These are phyloP conservation scores for Drosophila parabipectinata DNA, from an alignment of 1,140 invertebrate genomes.

Conservation along the genomic window DNA sequence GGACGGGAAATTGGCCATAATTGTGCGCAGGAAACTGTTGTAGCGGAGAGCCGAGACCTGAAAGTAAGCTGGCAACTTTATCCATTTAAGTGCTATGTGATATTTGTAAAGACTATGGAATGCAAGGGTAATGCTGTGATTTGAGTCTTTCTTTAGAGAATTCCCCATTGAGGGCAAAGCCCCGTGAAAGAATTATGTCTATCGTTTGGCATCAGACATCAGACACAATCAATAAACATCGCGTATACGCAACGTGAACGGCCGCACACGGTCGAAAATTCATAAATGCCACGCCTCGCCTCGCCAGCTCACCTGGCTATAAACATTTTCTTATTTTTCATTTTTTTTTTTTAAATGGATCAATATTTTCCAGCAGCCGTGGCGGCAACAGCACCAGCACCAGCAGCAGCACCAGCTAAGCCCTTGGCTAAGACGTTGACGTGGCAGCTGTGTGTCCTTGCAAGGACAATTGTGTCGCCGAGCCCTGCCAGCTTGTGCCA, in stretches of 20 bases:
- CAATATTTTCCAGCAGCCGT: conserved; percentile 63
- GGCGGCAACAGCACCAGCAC: conserved; percentile 24
- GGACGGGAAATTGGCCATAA: conserved; percentile 69
- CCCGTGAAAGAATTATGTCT: conserved; percentile 9
- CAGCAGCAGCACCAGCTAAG: conserved; percentile 31
- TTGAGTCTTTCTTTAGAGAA: neutral
- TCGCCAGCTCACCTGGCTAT: conserved; percentile 53
- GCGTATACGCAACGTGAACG: conserved; percentile 64
- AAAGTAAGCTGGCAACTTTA: neutral
- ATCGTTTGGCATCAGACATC: conserved; percentile 11
- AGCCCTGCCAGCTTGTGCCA: conserved; percentile 24
- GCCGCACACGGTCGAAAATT: conserved; percentile 45
- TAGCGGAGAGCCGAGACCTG: conserved; percentile 5
- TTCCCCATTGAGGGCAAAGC: neutral
- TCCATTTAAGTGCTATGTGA: neutral
- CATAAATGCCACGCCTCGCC: conserved; percentile 52
- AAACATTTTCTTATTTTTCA: conserved; percentile 32
- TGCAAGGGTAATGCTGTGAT: conserved; percentile 5
- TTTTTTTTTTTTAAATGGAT: conserved; percentile 45
- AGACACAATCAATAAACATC: conserved; percentile 69
- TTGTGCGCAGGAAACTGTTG: conserved; percentile 74
- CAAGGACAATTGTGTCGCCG: conserved; percentile 68
- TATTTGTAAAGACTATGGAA: neutral
- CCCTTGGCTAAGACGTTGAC: conserved; percentile 68
- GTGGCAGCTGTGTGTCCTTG: conserved; percentile 74